These are phyloP conservation scores for Polypterus senegalus DNA, from an alignment of 2,113 vertebrate species.

Conservation along the genomic window DNA sequence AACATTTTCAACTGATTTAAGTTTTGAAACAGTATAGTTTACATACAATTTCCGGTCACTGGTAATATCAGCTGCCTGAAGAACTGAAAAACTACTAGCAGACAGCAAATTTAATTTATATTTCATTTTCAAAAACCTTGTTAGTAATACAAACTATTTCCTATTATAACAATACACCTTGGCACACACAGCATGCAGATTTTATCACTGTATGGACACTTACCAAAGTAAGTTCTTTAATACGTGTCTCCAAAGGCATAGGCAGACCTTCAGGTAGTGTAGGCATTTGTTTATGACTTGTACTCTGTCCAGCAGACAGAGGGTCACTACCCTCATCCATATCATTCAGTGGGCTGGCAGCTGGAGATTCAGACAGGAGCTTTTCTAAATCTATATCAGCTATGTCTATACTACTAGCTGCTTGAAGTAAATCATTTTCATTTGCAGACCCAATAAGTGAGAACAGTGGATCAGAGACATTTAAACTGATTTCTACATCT, in stretches of 20 bases:
- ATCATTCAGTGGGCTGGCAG: constrained; percentile 45
- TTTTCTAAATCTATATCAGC: constrained; percentile 67
- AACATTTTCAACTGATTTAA: too few species aligned
- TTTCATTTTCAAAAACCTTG: too few species aligned
- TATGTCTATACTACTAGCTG: constrained; percentile 63
- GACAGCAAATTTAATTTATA: too few species aligned
- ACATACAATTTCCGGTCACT: too few species aligned
- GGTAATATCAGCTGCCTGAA: too few species aligned
- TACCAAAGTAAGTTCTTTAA: constrained; percentile 70
- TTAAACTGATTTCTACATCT: constrained; percentile 34
- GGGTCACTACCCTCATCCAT: constrained; percentile 43
- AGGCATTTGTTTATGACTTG: constrained; percentile 45
- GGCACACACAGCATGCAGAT: too few species aligned
- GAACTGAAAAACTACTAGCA: too few species aligned
- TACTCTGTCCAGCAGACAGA: constrained; percentile 30
- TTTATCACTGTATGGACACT: too few species aligned
- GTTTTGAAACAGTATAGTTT: too few species aligned
- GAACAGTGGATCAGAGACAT: constrained; percentile 55
- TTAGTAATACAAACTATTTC: too few species aligned
- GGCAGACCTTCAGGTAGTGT: constrained; percentile 68
- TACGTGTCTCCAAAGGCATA: constrained; percentile 50
- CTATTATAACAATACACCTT: too few species aligned
- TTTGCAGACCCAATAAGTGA: constrained; percentile 62
- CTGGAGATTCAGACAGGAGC: constrained; percentile 56
- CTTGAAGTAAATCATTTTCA: constrained; percentile 69